phyloP scores from a whole-genome alignment of 1,140 invertebrate species.

The Halesus radiatus region DNA sequence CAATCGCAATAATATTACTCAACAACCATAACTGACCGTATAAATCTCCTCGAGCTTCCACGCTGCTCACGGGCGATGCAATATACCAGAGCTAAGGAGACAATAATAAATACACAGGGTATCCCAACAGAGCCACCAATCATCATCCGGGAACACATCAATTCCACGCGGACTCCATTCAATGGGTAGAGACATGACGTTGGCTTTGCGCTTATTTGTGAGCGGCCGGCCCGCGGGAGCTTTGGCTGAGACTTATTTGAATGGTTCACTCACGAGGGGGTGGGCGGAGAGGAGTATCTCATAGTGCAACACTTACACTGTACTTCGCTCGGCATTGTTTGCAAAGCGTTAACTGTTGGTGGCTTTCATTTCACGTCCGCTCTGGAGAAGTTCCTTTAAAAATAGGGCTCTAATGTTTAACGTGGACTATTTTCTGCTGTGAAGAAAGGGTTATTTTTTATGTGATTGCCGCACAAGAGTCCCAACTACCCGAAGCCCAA shows the following conservation, averaged over 20 bases:
- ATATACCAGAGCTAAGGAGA: background rate
- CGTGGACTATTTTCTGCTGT: no score
- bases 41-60: constrained; percentile 13
- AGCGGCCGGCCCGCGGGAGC: background rate
- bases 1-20: constrained; percentile 26
- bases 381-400: no score
- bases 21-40: constrained; percentile 2
- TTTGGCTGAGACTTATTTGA: constrained; percentile 1
- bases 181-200: constrained; percentile 13
- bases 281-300: background rate
- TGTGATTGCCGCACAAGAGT: no score
- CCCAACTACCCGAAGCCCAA: no score
- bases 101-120: background rate
- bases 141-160: constrained; percentile 11
- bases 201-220: background rate
- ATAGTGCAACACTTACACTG: background rate
- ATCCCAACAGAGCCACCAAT: background rate
- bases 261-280: background rate
- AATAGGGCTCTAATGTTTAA: no score
- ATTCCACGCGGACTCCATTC: background rate
- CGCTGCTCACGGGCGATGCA: background rate
- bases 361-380: no score
- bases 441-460: no score
- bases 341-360: no score
- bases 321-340: no score